phyloP scores from a whole-genome alignment of 2,113 vertebrate genomes.

The Microcebus tavaratra region DNA sequence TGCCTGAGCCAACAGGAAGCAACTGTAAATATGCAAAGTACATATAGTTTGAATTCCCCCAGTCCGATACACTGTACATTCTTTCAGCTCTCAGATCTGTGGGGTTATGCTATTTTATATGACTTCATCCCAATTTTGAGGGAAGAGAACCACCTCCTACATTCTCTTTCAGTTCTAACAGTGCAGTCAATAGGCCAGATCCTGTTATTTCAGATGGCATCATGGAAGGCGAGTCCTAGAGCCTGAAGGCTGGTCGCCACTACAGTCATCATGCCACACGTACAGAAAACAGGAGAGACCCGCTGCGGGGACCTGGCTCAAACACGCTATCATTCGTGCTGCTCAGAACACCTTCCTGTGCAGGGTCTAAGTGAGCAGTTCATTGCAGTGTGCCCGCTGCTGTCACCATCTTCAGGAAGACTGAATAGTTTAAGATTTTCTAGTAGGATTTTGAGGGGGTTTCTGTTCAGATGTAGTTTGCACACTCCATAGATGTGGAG shows the following conservation, averaged over 20 bases:
- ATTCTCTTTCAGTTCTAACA: background rate
- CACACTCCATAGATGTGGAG: background rate
- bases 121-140: background rate
- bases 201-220: background rate
- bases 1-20: background rate
- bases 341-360: background rate
- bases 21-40: background rate
- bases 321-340: background rate
- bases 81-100: background rate
- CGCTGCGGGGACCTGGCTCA: background rate
- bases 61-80: background rate
- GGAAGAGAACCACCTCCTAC: background rate
- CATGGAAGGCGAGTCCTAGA: no score
- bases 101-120: background rate
- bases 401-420: background rate
- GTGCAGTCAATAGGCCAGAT: background rate
- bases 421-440: no score
- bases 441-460: background rate
- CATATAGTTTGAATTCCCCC: background rate
- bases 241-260: background rate
- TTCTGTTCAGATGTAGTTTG: background rate
- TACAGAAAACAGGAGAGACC: background rate
- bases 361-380: background rate
- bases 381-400: rapidly evolving
- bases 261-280: no score